Conservation (phyloP, 2,797 vertebrate species). For the Streptopelia turtur region DNA sequence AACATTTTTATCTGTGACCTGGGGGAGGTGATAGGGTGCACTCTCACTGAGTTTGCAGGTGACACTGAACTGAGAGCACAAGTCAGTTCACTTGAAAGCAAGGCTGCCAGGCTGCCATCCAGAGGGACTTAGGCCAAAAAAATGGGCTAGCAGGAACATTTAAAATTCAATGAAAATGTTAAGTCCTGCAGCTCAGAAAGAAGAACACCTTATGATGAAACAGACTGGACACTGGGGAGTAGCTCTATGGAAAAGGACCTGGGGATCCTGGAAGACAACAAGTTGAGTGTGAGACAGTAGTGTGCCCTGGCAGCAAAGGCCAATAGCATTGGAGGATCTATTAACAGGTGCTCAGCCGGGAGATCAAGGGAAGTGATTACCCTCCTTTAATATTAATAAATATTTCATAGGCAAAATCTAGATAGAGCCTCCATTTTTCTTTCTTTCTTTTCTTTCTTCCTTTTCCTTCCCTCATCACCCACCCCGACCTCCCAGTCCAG, state of each 20-base stretch:
- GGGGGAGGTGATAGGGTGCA: too few species aligned
- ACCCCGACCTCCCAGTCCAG: fast-evolving
- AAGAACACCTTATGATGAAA: neutral
- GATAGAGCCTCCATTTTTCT: neutral
- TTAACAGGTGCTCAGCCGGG: neutral
- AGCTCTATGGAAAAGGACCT: too few species aligned
- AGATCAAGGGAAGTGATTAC: neutral
- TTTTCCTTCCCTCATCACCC: neutral
- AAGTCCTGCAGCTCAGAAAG: neutral
- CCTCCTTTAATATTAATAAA: neutral
- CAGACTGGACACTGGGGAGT: too few species aligned
- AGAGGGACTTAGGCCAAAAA: neutral
- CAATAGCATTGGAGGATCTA: neutral
- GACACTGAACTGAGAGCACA: neutral
- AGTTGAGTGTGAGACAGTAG: neutral
- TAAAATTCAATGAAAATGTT: neutral
- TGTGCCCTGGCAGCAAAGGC: neutral
- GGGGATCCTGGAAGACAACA: neutral
- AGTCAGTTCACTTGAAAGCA: neutral
- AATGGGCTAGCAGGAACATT: neutral
- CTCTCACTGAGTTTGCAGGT: too few species aligned
- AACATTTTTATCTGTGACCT: too few species aligned
- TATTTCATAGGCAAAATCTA: neutral
- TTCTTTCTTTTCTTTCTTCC: neutral
- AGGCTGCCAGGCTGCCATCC: neutral